A percentile compares a stretch with the other conserved stretches of the same genome.
These are phyloP conservation scores for Drosophila quadrilineata DNA, from an alignment of 1,140 invertebrate species.

Conservation along the genomic window DNA sequence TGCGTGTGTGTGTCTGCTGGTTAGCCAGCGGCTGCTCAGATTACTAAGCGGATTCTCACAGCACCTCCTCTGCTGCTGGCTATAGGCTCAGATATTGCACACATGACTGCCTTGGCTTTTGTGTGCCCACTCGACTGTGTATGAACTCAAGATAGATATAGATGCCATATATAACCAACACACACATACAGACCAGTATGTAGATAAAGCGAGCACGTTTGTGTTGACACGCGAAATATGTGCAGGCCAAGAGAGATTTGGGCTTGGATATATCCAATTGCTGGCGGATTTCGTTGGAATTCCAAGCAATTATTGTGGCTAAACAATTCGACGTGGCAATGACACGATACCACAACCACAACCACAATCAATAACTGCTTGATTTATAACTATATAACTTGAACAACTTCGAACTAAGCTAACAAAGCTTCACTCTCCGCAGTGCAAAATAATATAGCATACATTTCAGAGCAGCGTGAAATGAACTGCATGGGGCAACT, in stretches of 20 bases:
- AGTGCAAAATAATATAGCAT: neutral
- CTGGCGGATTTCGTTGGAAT: slow-evolving; percentile 10
- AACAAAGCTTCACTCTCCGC: no score
- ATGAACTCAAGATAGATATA: neutral
- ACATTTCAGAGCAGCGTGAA: neutral
- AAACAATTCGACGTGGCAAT: slow-evolving; percentile 1
- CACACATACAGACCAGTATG: neutral
- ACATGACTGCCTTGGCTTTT: slow-evolving; percentile 28
- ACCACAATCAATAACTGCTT: neutral
- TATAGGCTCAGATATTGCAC: slow-evolving; percentile 37
- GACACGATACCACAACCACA: no score
- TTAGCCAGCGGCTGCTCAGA: slow-evolving; percentile 11
- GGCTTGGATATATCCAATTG: slow-evolving; percentile 24
- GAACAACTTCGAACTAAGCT: no score
- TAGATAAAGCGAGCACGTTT: slow-evolving; percentile 3
- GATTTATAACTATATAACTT: no score
- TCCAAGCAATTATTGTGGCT: slow-evolving; percentile 12
- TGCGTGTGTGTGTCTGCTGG: slow-evolving; percentile 15
- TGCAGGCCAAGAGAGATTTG: slow-evolving; percentile 15
- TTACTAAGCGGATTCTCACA: slow-evolving; percentile 26
- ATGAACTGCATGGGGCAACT: no score
- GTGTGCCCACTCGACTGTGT: slow-evolving; percentile 19
- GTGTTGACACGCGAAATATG: slow-evolving; percentile 31
- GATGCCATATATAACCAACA: neutral
- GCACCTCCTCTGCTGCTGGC: slow-evolving; percentile 35